Percentiles rank a stretch among this genome's conserved stretches.
These are phyloP conservation scores for Bettongia penicillata DNA, from an alignment of 2,113 vertebrate genomes.

Conservation along the genomic window DNA sequence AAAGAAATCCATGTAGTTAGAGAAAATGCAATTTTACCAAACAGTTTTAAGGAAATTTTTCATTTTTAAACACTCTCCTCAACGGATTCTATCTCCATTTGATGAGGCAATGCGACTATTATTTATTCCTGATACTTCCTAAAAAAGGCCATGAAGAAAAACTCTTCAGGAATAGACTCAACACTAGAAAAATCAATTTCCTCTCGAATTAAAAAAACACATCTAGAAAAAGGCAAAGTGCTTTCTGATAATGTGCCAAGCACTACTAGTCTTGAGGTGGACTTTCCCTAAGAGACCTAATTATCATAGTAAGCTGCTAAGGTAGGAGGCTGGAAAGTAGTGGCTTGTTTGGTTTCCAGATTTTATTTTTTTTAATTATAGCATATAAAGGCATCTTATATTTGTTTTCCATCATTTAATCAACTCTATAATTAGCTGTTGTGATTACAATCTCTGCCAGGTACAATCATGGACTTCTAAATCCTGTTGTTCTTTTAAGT, in stretches of 20 bases:
- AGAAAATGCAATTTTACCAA: background rate
- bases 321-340: background rate
- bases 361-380: background rate
- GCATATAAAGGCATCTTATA: background rate
- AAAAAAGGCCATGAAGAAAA: background rate
- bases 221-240: constrained; percentile 7
- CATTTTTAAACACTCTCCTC: background rate
- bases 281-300: background rate
- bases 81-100: background rate
- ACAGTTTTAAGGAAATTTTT: background rate
- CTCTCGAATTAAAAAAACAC: background rate
- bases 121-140: background rate
- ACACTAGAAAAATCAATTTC: background rate
- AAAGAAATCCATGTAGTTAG: background rate
- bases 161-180: background rate
- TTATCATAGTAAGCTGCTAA: background rate
- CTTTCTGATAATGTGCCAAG: background rate
- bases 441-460: constrained; percentile 10
- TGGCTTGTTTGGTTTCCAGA: background rate
- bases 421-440: background rate
- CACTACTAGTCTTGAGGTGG: background rate
- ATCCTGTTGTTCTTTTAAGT: constrained; percentile 30
- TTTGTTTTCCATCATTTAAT: background rate
- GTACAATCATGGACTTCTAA: background rate
- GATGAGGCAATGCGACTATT: background rate